These are phyloP conservation scores for Cheirogaleus medius DNA, from an alignment of 2,113 vertebrate species.

Conservation along the genomic window DNA sequence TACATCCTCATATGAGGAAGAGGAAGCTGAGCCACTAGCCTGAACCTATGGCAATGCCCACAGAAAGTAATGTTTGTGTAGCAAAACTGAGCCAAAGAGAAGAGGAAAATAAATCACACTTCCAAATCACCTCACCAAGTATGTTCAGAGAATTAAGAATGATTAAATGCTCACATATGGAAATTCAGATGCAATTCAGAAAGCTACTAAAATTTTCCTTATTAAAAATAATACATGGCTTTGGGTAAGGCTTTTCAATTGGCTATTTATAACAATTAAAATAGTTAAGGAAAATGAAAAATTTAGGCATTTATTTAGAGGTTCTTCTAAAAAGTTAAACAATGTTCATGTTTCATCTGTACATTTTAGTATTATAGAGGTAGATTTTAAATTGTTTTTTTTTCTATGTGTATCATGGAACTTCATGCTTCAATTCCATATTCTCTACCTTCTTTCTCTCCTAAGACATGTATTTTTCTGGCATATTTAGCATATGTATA, in stretches of 20 bases:
- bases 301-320: conserved; percentile 22
- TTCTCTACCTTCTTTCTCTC: conserved; percentile 21
- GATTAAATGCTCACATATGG: background rate
- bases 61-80: background rate
- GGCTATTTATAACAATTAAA: conserved; percentile 21
- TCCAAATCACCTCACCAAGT: background rate
- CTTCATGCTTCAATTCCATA: background rate
- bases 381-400: conserved; percentile 19
- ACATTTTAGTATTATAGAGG: background rate
- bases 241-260: background rate
- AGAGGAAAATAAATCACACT: background rate
- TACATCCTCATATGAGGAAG: background rate
- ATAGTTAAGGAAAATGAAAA: conserved; percentile 44
- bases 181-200: background rate
- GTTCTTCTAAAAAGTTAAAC: background rate
- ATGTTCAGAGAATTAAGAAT: conserved; percentile 41
- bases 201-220: conserved; percentile 29
- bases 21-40: background rate
- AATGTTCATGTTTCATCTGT: background rate
- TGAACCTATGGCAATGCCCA: background rate
- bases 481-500: conserved; percentile 28
- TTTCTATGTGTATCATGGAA: background rate
- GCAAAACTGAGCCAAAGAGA: conserved; percentile 32
- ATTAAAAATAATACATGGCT: conserved; percentile 29
- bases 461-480: conserved; percentile 11